phyloP scores from a whole-genome alignment of 1,140 invertebrate genomes.

The honey bee (Apis mellifera) region DNA sequence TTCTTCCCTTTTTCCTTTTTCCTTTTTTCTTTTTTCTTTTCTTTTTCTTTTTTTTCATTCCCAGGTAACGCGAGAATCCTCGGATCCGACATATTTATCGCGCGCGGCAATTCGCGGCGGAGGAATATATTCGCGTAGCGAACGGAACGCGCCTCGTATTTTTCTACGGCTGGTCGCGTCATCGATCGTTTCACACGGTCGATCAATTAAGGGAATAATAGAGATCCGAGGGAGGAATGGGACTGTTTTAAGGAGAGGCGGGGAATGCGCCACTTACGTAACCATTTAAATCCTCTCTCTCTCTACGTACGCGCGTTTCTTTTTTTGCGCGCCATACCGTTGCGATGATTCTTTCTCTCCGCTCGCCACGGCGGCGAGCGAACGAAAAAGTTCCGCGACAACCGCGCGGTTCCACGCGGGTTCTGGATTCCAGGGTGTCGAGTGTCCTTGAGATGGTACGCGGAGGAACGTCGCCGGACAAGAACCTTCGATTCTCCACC shows the following conservation, averaged over 20 bases:
- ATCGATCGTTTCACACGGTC: not conserved
- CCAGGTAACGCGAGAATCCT: constrained; percentile 47
- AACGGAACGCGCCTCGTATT: constrained; percentile 26
- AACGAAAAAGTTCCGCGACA: constrained; percentile 47
- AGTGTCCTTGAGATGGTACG: constrained; percentile 70
- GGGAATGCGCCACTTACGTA: not conserved
- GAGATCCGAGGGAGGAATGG: no score
- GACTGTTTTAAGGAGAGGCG: not conserved
- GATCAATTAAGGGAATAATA: constrained; percentile 1
- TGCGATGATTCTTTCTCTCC: constrained; percentile 6
- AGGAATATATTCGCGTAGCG: constrained; percentile 18
- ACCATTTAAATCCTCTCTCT: constrained; percentile 27
- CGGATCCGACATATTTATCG: constrained; percentile 48
- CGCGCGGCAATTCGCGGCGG: constrained; percentile 26
- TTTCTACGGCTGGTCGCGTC: not conserved
- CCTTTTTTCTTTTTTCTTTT: no score
- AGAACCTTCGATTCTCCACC: constrained; percentile 49
- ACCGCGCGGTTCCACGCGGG: constrained; percentile 42
- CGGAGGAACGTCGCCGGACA: constrained; percentile 63
- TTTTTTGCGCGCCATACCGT: constrained; percentile 26
- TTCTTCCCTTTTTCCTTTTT: no score
- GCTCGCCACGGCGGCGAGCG: not conserved
- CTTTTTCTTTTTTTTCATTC: constrained; percentile 4
- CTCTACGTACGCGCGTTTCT: not conserved
- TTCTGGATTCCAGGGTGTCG: constrained; percentile 67